phyloP scores from a whole-genome alignment of 2,113 vertebrate genomes.

The Quiscalus mexicanus region DNA sequence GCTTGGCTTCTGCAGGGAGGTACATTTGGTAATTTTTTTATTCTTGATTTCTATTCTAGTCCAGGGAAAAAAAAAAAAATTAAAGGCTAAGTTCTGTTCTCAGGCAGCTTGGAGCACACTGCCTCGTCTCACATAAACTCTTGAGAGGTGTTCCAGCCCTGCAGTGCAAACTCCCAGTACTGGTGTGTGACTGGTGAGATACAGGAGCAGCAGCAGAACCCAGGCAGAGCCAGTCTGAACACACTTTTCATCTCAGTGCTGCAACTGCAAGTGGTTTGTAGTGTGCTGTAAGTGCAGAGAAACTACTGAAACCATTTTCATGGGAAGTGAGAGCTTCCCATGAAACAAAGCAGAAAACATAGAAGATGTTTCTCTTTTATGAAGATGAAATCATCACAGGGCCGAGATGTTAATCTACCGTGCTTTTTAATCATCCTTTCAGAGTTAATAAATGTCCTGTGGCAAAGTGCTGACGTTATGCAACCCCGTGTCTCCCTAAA shows the following conservation, averaged over 20 bases:
- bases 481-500: neutral
- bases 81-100: neutral
- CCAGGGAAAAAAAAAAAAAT: neutral
- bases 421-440: neutral
- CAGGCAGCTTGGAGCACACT: too few relatives aligned
- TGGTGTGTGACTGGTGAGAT: neutral
- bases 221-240: neutral
- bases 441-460: neutral
- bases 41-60: neutral
- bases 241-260: neutral
- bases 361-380: neutral
- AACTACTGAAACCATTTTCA: neutral
- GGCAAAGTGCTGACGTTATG: neutral
- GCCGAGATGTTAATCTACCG: neutral
- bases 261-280: neutral
- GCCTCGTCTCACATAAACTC: neutral
- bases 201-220: neutral
- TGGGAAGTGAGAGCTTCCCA: neutral
- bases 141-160: neutral
- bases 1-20: neutral
- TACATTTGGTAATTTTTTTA: neutral
- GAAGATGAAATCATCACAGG: neutral
- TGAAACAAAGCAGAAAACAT: neutral
- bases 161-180: rapidly evolving
- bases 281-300: neutral